Percentiles rank a stretch among this genome's conserved stretches.
Evolutionary conservation across 2,888 invertebrate genomes (phyloP).

Genomic region (Pristionchus japonicus): DNA sequence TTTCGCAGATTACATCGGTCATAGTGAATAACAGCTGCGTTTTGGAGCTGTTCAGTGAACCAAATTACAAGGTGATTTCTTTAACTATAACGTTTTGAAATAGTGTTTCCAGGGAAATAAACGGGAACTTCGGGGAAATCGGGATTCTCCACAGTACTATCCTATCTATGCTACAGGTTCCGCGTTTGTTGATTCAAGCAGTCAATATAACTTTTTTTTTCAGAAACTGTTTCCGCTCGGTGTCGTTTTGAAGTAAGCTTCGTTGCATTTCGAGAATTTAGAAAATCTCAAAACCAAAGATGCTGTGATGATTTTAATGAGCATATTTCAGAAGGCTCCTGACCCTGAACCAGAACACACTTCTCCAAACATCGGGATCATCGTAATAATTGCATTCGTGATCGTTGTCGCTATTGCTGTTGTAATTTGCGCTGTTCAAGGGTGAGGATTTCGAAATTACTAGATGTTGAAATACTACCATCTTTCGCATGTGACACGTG

Average conservation of each 20-base stretch:
- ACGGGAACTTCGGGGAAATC: background rate
- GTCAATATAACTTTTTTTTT: background rate
- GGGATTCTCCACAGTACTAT: background rate
- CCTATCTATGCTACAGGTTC: background rate
- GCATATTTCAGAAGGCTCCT: background rate
- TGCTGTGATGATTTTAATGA: background rate
- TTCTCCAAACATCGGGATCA: background rate
- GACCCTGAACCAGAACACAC: background rate
- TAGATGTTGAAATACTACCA: no score
- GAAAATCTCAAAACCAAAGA: background rate
- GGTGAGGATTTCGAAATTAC: no score
- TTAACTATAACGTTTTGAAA: background rate
- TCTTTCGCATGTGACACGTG: no score
- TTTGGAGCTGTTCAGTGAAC: background rate
- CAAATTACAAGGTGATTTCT: background rate
- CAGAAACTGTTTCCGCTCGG: background rate
- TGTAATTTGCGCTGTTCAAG: background rate
- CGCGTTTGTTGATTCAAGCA: background rate
- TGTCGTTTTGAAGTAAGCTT: background rate
- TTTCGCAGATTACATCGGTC: background rate
- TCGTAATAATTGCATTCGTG: background rate
- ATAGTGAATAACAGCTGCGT: background rate
- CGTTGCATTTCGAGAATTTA: background rate
- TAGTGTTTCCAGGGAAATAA: background rate
- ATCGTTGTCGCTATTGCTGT: background rate